Evolutionary conservation across 2,888 invertebrate genomes (phyloP).

Genomic region (Tridacna gigas): DNA sequence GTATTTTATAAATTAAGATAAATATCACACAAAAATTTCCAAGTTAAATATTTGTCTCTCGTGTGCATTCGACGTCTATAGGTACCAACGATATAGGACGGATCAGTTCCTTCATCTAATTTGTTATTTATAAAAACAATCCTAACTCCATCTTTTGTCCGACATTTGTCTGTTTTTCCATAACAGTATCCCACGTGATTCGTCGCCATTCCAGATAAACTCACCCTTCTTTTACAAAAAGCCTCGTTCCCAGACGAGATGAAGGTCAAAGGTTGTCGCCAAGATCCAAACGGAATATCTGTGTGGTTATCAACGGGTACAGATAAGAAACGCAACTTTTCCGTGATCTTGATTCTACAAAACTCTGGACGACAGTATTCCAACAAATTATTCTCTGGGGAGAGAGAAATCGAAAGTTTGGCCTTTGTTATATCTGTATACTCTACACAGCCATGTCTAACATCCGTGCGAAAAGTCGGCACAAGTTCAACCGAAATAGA

Average conservation of each 20-base stretch:
- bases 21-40: too few relatives aligned
- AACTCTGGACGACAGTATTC: not conserved
- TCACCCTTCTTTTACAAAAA: slow-evolving; percentile 12
- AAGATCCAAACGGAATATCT: not conserved
- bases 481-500: not conserved
- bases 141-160: not conserved
- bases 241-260: not conserved
- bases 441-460: not conserved
- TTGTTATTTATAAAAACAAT: not conserved
- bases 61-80: not conserved
- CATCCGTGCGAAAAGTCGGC: not conserved
- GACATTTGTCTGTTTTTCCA: not conserved
- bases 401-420: not conserved
- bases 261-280: slow-evolving; percentile 11
- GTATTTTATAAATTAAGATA: too few relatives aligned
- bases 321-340: not conserved
- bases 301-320: not conserved
- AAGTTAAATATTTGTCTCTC: slow-evolving; percentile 2
- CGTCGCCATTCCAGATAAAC: not conserved
- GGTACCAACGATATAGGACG: not conserved
- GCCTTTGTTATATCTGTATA: not conserved
- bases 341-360: not conserved
- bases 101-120: not conserved
- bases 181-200: not conserved
- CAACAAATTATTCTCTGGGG: not conserved